Evolutionary conservation across 64 coral and sea anemone species (phyloP), one percentile per base, ranked within the genome.

Genomic region (Montipora foliosa): DNA sequence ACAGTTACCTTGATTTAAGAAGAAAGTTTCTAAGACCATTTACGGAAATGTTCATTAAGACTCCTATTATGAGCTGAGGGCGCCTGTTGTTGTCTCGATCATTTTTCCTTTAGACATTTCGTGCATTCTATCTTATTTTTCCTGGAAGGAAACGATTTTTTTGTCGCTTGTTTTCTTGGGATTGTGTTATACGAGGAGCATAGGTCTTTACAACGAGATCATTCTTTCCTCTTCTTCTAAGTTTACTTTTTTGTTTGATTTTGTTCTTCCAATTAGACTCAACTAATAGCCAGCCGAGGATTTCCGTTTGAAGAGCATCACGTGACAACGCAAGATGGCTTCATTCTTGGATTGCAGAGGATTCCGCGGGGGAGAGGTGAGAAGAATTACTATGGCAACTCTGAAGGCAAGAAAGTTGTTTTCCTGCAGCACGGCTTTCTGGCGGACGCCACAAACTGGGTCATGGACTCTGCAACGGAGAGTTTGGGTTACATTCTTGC

Each of bases 231-330:
- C 11, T 57, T 57, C 53, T 57, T 11, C 11, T 17, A 68, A 68
- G 17, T 68, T 68, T 60, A 20, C 17, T 68, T 12, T 17, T 68
- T 68, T 17, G 12, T n/a, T n/a, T 68, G 8, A 57, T 57, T 37
- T 46, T 77, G 15, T 2, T 77, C 5, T 11, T 45, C 15, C 0
- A 3, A 10, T 11, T 16, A 95, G 93, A 95, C 55, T n/a, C 79
- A 95, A 21, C 62, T 95, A 24, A 95, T 95, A 49, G 29, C 14
- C 14, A 83, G 91, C 67, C 79, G 89, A 79, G 94, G 94, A 5
- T 95, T 88, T 12, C 67, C 94, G 1, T 81, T 95, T 10, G 89
- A 95, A 80, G 76, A 95, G 53, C 94, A 95, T 61, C 84, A 92
- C 9, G 94, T 95, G 17, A 57, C 74, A 9, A 95, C 94, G 1